A percentile compares a stretch with the other conserved stretches of the same genome.
Conservation (phyloP, 2,888 invertebrate species). For the Ormyrus labotus region DNA sequence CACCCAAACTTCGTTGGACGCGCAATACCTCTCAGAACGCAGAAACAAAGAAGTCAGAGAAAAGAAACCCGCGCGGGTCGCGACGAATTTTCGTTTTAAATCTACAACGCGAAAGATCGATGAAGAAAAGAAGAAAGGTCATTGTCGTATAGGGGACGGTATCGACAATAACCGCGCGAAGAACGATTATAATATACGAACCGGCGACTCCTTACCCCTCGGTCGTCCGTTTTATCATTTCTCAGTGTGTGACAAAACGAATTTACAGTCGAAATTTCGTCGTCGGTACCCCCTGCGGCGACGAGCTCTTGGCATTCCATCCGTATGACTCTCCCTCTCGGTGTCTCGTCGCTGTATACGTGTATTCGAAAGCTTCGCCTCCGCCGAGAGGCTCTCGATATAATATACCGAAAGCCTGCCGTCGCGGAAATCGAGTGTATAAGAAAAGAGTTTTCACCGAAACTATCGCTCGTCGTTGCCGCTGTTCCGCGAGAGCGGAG, state of each 20-base stretch:
- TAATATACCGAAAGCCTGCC: no score
- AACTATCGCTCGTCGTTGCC: no score
- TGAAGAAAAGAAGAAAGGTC: background rate
- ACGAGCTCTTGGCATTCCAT: conserved; percentile 23
- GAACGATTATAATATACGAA: background rate
- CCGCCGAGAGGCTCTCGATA: no score
- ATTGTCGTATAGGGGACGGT: background rate
- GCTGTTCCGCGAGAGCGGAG: no score
- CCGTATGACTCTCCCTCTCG: conserved; percentile 12
- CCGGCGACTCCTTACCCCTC: background rate
- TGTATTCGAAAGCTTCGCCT: background rate
- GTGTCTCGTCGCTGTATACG: conserved; percentile 3
- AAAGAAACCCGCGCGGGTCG: background rate
- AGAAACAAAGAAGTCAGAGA: no score
- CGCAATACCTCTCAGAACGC: no score
- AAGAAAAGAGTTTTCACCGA: no score
- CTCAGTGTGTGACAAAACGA: conserved; percentile 66
- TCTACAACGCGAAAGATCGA: conserved; percentile 10
- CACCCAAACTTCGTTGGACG: no score
- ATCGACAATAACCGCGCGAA: conserved; percentile 6
- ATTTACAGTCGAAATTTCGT: conserved; percentile 62
- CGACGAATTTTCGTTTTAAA: conserved; percentile 22
- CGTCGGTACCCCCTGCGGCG: conserved; percentile 58
- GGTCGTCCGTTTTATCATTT: conserved; percentile 61
- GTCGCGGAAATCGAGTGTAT: no score